Evolutionary conservation across 2,797 vertebrate species (phyloP).

Genomic region (Phylloscopus collybita): DNA sequence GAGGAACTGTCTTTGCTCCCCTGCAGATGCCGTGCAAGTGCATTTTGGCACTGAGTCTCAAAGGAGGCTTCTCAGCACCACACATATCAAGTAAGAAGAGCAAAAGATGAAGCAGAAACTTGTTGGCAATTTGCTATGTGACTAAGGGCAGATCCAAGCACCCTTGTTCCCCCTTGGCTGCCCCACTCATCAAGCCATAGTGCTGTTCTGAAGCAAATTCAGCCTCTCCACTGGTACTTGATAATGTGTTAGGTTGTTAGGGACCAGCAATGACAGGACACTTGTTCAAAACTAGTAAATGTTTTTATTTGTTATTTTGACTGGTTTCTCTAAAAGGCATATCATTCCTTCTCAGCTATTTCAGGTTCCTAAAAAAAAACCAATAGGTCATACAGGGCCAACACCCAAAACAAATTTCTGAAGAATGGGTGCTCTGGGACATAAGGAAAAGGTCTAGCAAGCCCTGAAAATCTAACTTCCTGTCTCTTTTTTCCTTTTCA

Average conservation of each 20-base stretch:
- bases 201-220: background rate
- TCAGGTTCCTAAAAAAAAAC: background rate
- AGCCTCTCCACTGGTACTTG: background rate
- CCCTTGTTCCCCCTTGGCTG: background rate
- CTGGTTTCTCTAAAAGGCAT: background rate
- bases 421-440: background rate
- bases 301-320: background rate
- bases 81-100: background rate
- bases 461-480: background rate
- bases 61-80: background rate
- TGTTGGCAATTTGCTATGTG: background rate
- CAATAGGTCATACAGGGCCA: background rate
- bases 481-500: background rate
- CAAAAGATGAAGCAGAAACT: background rate
- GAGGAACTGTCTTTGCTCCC: background rate
- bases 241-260: background rate
- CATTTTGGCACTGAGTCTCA: background rate
- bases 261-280: background rate
- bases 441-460: background rate
- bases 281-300: background rate
- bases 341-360: background rate
- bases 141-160: background rate
- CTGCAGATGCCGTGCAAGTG: background rate
- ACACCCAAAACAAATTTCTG: background rate
- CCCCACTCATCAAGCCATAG: fast-evolving